Conservation (phyloP, 2,888 invertebrate genomes). For the Neoaliturus tenellus region DNA sequence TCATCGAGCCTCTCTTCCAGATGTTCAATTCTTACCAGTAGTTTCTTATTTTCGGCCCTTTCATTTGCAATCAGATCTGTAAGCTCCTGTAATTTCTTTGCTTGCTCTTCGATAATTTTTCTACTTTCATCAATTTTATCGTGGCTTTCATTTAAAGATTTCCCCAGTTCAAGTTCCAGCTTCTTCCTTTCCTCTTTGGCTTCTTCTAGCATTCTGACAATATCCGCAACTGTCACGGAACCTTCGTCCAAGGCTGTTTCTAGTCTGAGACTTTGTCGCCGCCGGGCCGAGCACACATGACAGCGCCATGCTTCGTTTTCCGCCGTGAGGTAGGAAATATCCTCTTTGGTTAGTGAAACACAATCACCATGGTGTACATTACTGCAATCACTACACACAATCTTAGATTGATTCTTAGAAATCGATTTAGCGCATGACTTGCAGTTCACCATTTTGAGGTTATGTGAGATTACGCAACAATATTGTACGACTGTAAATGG, state of each 20-base stretch:
- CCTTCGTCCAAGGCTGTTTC: background rate
- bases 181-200: slow-evolving; percentile 8
- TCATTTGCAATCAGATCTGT: background rate
- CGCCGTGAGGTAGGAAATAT: background rate
- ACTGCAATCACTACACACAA: background rate
- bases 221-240: background rate
- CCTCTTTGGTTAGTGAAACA: background rate
- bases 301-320: background rate
- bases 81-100: background rate
- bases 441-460: background rate
- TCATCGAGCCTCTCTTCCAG: background rate
- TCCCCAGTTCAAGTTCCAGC: background rate
- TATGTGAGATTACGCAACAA: too few species aligned
- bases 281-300: background rate
- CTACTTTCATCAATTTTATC: slow-evolving; percentile 5
- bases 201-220: background rate
- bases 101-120: slow-evolving; percentile 10
- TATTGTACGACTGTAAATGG: too few species aligned
- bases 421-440: background rate
- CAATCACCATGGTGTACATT: background rate
- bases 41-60: background rate
- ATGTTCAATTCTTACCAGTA: background rate
- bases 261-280: background rate
- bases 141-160: background rate
- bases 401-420: background rate